Conservation (phyloP, 1,140 invertebrate species). For the Drosophila sulfurigaster region DNA sequence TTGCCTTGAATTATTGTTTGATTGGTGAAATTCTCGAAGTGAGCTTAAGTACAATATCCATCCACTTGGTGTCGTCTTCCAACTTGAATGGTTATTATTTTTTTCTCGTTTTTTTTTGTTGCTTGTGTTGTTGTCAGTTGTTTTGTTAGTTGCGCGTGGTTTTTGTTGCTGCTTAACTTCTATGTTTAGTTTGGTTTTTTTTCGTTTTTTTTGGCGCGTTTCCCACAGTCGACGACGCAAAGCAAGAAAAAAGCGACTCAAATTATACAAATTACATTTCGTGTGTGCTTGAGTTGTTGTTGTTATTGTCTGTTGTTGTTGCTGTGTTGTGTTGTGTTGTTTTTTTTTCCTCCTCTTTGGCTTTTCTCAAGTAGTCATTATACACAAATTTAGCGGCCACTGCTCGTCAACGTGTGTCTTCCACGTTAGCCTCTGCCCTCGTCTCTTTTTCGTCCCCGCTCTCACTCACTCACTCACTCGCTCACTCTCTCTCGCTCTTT, state of each 20-base stretch:
- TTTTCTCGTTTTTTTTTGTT: neutral
- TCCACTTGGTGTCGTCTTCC: constrained; percentile 19
- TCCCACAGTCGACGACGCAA: constrained; percentile 63
- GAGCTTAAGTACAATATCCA: neutral
- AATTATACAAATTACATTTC: constrained; percentile 83
- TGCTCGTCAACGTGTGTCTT: constrained; percentile 66
- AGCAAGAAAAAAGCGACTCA: constrained; percentile 52
- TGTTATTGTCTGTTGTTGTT: constrained; percentile 40
- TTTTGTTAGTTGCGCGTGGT: constrained; percentile 15
- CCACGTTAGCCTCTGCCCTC: constrained; percentile 47
- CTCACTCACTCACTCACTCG: neutral
- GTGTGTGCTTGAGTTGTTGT: constrained; percentile 62
- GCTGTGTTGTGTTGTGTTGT: constrained; percentile 31
- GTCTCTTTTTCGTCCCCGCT: neutral
- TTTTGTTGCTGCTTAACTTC: constrained; percentile 32
- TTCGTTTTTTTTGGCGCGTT: constrained; percentile 64
- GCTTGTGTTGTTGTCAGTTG: constrained; percentile 8
- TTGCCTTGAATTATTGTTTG: neutral
- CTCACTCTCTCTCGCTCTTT: constrained; percentile 24
- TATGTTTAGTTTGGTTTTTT: constrained; percentile 39
- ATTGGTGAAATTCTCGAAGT: constrained; percentile 2
- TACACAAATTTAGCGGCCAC: constrained; percentile 71
- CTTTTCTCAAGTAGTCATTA: constrained; percentile 80
- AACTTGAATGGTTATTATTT: neutral
- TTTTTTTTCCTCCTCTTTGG: constrained; percentile 39